Evolutionary conservation across 2,888 invertebrate genomes (phyloP), one percentile per base, ranked within the genome.

Genomic region (Trichogramma evanescens): DNA sequence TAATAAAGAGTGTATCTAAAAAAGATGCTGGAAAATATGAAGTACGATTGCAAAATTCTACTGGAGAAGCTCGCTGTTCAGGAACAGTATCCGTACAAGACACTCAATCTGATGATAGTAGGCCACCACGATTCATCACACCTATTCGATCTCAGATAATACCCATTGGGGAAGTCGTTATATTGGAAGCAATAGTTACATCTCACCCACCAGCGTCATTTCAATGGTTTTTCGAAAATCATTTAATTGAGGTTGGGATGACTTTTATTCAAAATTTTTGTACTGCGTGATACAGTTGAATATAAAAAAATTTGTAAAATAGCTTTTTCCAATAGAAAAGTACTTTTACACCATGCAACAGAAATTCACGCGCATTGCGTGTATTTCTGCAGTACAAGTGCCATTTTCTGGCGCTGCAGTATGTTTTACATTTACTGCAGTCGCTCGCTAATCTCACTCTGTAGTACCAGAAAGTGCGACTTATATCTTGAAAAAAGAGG

Each of bases 21-120:
- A 88, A 88, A 71, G 89, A 91, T 73, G 84, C 85, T 62, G 95
- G 95, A 41, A 93, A 92, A 78, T 95, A 94, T 77, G 93, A 94
- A 81, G 87, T 93, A 9, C 82, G 88, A 40, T 87, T 91, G n/a
- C 83, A 86, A 70, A 91, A 91, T 78, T 82, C 84, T 62, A 86
- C 84, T 51, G 88, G 92, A 8, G 87, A 91, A 72, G 89, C 88
- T 2, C 86, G 89, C 71, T 87, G 91, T 44, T 89, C 89, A 4
- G 89, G 93, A 61, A 89, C 92, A 0, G 86, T 95, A n/a, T 86
- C 88, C 63, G 83, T 95, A 10, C 83, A 83, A 45, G 84, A 86
- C 73, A 78, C 81, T 26, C 79, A 82, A 63, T 82, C 84, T 65
- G 82, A 84, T 68, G 81, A 84, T 64, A 84, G 86, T 38, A 80